Conservation (phyloP, 2,797 vertebrate genomes). For the Petrocephalus schoutedeni region DNA sequence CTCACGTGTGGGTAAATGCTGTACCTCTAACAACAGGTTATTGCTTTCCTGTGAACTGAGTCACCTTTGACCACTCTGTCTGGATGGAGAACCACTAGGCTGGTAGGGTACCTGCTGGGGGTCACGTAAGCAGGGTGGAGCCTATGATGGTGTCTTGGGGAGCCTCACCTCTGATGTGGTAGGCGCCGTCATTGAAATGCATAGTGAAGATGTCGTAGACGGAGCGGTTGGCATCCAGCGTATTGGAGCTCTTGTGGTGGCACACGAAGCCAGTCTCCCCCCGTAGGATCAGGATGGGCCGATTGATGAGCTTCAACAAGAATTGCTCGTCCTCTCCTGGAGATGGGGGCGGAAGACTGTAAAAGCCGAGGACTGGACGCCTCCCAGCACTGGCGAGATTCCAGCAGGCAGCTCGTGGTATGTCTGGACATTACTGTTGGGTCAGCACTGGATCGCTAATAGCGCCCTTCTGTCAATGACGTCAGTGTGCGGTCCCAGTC, state of each 20-base stretch:
- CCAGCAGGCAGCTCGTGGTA: not conserved
- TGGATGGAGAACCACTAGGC: not conserved
- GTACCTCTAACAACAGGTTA: not conserved
- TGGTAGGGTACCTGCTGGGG: not conserved
- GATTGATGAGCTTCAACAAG: slow-evolving; percentile 84
- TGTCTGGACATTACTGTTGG: not conserved
- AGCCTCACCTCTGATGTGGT: slow-evolving; percentile 82
- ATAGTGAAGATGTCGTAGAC: slow-evolving; percentile 88
- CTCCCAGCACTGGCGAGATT: not conserved
- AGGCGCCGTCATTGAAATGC: slow-evolving; percentile 80
- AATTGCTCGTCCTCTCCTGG: slow-evolving; percentile 85
- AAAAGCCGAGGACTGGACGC: not conserved
- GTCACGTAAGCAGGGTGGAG: not conserved
- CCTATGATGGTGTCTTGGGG: not conserved
- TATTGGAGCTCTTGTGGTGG: slow-evolving; percentile 83
- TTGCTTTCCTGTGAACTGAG: not conserved
- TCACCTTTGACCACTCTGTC: not conserved
- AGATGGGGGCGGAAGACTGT: not conserved
- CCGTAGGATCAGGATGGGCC: slow-evolving; percentile 87
- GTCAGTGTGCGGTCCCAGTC: not conserved
- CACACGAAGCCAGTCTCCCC: slow-evolving; percentile 91
- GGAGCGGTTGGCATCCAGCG: slow-evolving; percentile 86
- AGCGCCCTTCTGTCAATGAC: not conserved
- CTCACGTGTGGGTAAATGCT: not conserved
- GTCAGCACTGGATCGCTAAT: not conserved